A percentile compares a stretch with the other conserved stretches of the same genome.
Conservation (phyloP, 2,113 vertebrate genomes). For the Nerophis lumbriciformis region DNA sequence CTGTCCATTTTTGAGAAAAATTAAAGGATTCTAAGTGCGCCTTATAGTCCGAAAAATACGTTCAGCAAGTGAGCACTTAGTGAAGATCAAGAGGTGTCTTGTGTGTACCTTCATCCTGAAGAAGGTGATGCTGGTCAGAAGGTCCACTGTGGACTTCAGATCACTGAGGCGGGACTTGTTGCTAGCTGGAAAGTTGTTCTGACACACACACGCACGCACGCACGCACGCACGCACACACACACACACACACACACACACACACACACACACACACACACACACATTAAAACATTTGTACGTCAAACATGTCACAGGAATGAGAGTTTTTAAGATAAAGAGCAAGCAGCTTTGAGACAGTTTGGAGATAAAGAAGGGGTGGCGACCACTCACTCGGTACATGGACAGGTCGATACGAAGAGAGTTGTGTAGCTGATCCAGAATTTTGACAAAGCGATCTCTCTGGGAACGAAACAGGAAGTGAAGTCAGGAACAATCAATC, state of each 20-base stretch:
- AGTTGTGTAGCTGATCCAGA: constrained; percentile 97
- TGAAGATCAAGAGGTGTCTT: too few species aligned
- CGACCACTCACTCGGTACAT: constrained; percentile 85
- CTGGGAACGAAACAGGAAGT: constrained; percentile 47
- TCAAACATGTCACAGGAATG: too few species aligned
- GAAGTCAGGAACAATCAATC: background rate
- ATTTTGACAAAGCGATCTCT: constrained; percentile 95
- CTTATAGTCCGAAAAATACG: too few species aligned
- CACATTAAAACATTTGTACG: background rate
- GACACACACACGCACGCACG: constrained; percentile 34
- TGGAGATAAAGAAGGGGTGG: background rate
- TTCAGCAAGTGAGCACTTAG: background rate
- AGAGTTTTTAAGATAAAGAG: too few species aligned
- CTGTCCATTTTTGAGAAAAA: background rate
- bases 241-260: background rate
- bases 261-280: constrained; percentile 4
- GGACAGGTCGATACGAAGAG: constrained; percentile 94
- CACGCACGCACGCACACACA: background rate
- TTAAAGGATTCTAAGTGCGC: too few species aligned
- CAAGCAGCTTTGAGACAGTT: too few species aligned
- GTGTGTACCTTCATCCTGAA: constrained; percentile 92
- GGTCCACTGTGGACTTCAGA: constrained; percentile 93
- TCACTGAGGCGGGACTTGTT: constrained; percentile 83
- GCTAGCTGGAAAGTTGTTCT: constrained; percentile 98
- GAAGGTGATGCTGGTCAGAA: constrained; percentile 97